These are phyloP conservation scores for Homarus gammarus DNA, from an alignment of 2,888 invertebrate genomes.

Conservation along the genomic window DNA sequence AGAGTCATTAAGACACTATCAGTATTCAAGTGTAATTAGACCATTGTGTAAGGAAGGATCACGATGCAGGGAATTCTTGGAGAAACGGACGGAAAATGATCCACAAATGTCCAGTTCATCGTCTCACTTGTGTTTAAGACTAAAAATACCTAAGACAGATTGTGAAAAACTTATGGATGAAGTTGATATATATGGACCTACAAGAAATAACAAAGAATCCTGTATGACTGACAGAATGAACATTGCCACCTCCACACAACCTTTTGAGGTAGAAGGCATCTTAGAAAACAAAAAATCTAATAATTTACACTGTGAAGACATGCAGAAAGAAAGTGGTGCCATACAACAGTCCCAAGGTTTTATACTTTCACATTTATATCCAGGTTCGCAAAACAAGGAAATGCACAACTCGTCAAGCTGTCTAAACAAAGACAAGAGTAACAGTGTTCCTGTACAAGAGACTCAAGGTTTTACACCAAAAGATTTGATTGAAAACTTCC, in stretches of 20 bases:
- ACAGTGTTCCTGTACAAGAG: not conserved
- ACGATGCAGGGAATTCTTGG: not conserved
- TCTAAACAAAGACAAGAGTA: not conserved
- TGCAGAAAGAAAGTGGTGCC: not conserved
- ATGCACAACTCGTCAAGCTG: not conserved
- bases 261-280: slow-evolving; percentile 31
- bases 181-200: not conserved
- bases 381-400: not conserved
- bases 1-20: not conserved
- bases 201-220: not conserved
- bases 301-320: not conserved
- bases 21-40: not conserved
- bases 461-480: slow-evolving; percentile 19
- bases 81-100: not conserved
- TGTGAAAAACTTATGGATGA: not conserved
- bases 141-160: not conserved
- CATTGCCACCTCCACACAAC: slow-evolving; percentile 34
- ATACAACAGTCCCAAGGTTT: slow-evolving; percentile 23
- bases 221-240: not conserved
- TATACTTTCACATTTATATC: not conserved
- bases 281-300: not conserved
- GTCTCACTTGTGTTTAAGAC: not conserved
- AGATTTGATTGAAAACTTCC: not conserved
- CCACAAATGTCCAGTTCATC: not conserved
- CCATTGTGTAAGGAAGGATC: not conserved